phyloP scores from a whole-genome alignment of 2,888 invertebrate species.

The Drosophila tanythrix region DNA sequence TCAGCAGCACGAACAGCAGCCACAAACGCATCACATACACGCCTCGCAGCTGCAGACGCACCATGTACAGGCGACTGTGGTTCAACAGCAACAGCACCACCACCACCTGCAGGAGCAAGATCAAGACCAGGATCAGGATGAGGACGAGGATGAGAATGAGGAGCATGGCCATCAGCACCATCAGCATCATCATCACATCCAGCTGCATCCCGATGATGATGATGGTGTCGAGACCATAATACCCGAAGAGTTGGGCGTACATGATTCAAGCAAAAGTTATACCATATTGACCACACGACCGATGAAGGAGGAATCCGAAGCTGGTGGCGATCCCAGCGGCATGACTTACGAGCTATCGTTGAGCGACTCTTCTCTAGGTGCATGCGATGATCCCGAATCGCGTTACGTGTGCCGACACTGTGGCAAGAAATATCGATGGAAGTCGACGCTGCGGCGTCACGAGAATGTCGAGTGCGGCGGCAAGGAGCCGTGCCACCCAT shows the following conservation, averaged over 20 bases:
- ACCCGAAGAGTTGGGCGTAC: constrained; percentile 77
- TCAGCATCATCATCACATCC: constrained; percentile 76
- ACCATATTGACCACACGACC: constrained; percentile 84
- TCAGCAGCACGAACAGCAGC: constrained; percentile 69
- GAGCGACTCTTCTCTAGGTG: constrained; percentile 84
- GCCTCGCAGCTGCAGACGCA: constrained; percentile 71
- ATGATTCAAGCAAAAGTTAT: constrained; percentile 83
- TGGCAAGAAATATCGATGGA: constrained; percentile 94
- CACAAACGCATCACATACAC: constrained; percentile 75
- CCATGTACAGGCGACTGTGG: constrained; percentile 66
- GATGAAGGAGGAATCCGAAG: constrained; percentile 82
- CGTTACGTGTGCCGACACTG: constrained; percentile 92
- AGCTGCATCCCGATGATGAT: constrained; percentile 63
- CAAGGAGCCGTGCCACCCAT: constrained; percentile 92
- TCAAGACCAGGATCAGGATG: constrained; percentile 56
- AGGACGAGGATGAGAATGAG: constrained; percentile 58
- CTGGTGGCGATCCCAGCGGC: constrained; percentile 73
- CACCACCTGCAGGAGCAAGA: constrained; percentile 72
- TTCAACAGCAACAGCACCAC: constrained; percentile 61
- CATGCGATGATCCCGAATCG: constrained; percentile 85
- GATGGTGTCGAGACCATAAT: constrained; percentile 80
- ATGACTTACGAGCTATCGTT: constrained; percentile 84
- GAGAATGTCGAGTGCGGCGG: constrained; percentile 94
- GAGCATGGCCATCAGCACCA: constrained; percentile 72
- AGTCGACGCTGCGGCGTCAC: constrained; percentile 92